A percentile compares a stretch with the other conserved stretches of the same genome.
Evolutionary conservation across 2,113 vertebrate species (phyloP).

Genomic region (Struthio camelus): DNA sequence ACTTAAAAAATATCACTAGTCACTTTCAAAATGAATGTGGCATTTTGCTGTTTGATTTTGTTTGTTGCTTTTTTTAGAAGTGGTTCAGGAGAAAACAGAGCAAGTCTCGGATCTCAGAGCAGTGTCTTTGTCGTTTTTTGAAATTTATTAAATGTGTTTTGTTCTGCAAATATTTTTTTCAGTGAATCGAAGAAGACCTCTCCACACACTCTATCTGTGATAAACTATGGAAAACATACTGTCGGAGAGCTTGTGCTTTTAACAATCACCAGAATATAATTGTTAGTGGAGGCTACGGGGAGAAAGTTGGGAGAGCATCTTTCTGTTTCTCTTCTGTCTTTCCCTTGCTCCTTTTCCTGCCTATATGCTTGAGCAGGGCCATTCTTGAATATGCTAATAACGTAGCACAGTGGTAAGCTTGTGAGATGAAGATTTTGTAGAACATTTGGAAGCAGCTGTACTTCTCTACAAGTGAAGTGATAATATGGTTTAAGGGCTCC

Average conservation of each 20-base stretch:
- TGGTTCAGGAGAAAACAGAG: neutral
- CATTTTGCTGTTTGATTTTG: neutral
- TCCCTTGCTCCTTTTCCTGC: neutral
- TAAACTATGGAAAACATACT: neutral
- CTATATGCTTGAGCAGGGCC: neutral
- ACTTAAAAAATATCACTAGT: neutral
- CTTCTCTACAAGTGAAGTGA: neutral
- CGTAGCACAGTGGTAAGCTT: neutral
- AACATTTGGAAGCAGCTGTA: neutral
- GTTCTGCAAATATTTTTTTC: neutral
- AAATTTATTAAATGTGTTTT: neutral
- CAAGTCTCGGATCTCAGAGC: neutral
- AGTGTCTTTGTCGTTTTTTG: neutral
- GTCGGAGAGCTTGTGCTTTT: neutral
- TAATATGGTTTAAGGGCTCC: neutral
- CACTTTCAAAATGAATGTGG: neutral
- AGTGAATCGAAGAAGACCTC: neutral
- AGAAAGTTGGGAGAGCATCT: neutral
- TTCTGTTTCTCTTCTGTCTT: neutral
- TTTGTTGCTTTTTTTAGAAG: neutral
- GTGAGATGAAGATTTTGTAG: neutral
- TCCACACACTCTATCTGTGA: neutral
- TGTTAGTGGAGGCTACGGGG: neutral
- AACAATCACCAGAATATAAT: neutral
- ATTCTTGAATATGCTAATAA: neutral